Conservation (phyloP, 2,888 invertebrate species). For the Baronia brevicornis region DNA sequence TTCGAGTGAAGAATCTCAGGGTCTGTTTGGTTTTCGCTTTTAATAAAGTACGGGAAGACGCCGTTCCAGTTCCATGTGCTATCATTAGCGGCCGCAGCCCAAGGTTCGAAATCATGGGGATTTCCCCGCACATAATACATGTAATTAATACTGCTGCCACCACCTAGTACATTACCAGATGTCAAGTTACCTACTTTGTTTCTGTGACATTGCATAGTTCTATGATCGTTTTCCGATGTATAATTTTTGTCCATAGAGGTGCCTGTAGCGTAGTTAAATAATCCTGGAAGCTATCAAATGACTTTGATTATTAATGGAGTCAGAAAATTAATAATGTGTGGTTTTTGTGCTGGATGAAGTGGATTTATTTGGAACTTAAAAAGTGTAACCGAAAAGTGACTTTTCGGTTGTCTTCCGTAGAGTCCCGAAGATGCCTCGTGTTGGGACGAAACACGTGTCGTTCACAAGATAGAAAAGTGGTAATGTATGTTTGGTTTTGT, state of each 20-base stretch:
- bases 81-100: conserved; percentile 27
- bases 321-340: neutral
- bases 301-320: neutral
- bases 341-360: neutral
- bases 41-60: conserved; percentile 30
- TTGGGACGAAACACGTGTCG: too few relatives aligned
- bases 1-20: conserved; percentile 18
- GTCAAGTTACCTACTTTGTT: conserved; percentile 21
- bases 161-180: conserved; percentile 39
- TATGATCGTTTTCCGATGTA: conserved; percentile 25
- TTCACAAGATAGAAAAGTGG: too few relatives aligned
- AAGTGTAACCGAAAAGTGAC: too few relatives aligned
- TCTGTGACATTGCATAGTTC: conserved; percentile 21
- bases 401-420: too few relatives aligned
- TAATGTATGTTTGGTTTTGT: too few relatives aligned
- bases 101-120: conserved; percentile 27
- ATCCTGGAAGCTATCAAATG: conserved; percentile 28
- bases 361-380: too few relatives aligned
- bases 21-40: conserved; percentile 30
- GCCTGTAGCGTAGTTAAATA: conserved; percentile 25
- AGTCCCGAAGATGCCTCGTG: too few relatives aligned
- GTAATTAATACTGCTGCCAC: conserved; percentile 31
- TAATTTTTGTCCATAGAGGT: conserved; percentile 28
- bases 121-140: conserved; percentile 28
- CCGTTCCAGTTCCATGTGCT: conserved; percentile 31